A percentile compares a stretch with the other conserved stretches of the same genome.
Conservation (phyloP, 2,797 vertebrate species). For the Scomberomorus guttatus region DNA sequence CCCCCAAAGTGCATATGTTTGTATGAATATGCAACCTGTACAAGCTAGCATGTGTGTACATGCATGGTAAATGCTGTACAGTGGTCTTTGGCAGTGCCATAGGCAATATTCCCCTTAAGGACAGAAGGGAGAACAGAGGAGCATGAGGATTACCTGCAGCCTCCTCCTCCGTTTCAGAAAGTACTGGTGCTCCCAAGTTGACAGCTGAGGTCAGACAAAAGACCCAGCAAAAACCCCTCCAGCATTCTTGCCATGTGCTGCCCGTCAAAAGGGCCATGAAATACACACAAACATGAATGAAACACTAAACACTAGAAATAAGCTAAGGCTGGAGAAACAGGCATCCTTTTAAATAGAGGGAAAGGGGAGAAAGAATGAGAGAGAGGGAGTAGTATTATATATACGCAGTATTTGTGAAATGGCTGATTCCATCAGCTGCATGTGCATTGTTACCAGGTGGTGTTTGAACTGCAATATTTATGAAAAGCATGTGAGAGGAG, state of each 20-base stretch:
- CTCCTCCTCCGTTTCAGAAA: conserved; percentile 35
- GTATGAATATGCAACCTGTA: neutral
- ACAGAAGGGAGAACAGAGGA: conserved; percentile 20
- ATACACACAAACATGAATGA: conserved; percentile 10
- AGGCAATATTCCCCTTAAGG: conserved; percentile 52
- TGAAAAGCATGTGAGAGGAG: conserved; percentile 24
- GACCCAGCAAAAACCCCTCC: conserved; percentile 33
- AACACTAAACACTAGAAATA: too few species aligned
- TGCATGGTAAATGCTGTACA: conserved; percentile 20
- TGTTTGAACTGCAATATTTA: conserved; percentile 24
- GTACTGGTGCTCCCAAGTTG: conserved; percentile 33
- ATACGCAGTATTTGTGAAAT: too few species aligned
- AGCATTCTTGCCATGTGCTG: conserved; percentile 23
- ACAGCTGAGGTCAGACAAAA: conserved; percentile 60
- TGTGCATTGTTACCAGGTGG: conserved; percentile 2
- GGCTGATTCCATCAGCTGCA: conserved; percentile 39
- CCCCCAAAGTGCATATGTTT: too few species aligned
- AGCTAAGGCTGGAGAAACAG: neutral
- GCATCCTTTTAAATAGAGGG: conserved; percentile 21
- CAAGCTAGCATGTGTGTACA: neutral
- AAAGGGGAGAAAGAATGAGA: conserved; percentile 2
- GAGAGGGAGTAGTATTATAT: too few species aligned
- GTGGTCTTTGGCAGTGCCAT: conserved; percentile 58
- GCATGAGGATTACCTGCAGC: conserved; percentile 39
- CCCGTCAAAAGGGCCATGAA: conserved; percentile 16